These are phyloP conservation scores for Steinernema carpocapsae DNA, from an alignment of 2,888 invertebrate species.

Conservation along the genomic window DNA sequence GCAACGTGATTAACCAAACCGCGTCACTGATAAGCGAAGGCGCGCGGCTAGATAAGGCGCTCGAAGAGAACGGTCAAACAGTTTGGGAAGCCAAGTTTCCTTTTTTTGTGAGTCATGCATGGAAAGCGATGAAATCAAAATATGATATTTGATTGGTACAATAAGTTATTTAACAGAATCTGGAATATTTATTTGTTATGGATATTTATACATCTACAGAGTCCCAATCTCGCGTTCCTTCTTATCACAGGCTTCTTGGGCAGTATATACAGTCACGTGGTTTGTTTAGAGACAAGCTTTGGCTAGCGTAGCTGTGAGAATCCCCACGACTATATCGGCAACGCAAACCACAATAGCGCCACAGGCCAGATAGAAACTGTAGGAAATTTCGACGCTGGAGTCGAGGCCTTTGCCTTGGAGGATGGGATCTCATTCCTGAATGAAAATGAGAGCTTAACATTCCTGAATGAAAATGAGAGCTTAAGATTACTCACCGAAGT, in stretches of 20 bases:
- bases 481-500: neutral
- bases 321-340: constrained; percentile 10
- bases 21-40: neutral
- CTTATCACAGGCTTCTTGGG: no score
- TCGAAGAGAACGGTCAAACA: neutral
- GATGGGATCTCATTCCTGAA: no score
- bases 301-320: neutral
- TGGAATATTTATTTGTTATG: no score
- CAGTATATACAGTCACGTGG: no score
- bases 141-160: no score
- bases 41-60: no score
- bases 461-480: neutral
- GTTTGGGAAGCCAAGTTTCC: neutral
- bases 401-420: neutral
- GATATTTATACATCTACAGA: no score
- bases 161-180: no score
- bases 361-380: constrained; percentile 17
- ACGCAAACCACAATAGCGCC: constrained; percentile 12
- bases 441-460: no score
- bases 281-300: neutral
- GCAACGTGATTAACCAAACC: neutral
- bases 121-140: no score
- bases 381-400: neutral
- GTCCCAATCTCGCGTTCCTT: no score
- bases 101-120: no score